Base-by-base conservation (phyloP, 2,888 invertebrate genomes). In the Pollenia griseotomentosa region DNA sequence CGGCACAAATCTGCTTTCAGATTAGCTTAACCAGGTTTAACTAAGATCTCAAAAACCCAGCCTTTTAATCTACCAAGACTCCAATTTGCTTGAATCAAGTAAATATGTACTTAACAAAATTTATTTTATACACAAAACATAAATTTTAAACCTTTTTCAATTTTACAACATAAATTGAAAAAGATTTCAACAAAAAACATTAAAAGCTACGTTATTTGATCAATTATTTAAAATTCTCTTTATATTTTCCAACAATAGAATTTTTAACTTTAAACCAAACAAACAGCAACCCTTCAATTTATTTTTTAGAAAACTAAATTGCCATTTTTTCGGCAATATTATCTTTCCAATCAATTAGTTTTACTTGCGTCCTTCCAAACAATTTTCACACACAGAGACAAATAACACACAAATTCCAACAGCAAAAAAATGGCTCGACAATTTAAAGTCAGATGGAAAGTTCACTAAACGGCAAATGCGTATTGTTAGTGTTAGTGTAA, bases 341-440 rank as follows among this genome's bases (percentile, higher is more conserved):
- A 83, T 70, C 70, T 77, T 77, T 77, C 77, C 83, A 77, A 83
- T 71, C 75, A 70, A 77, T 77, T 61, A 83, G 63, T 61, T 83
- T 77, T 8, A 65, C 23, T n/a, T 66, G n/a, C 23, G 42, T 55
- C 33, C 40, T 65, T 74, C 9, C 19, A 48, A 42, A 63, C 55
- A 59, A 16, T 48, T 9, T 55, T 19, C 6, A 19, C 53, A 61
- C 59, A 59, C 12, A 59, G 40, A 11, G 0, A 57, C 46, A 46
- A 48, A 57, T 33, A 46, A 19, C 33, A 61, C 59, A 59, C 12
- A 59, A 40, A 16, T 1, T 40, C 46, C 33, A 48, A 57, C n/a
- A 46, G 6, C 19, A 51, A 59, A 23, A 23, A 59, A 59, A 44
- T 59, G 23, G n/a, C 6, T 42, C 40, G 70, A 68, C 55, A 46